Evolutionary conservation across 1,140 invertebrate species (phyloP), one percentile per base, ranked within the genome.

Genomic region (Ruditapes philippinarum): DNA sequence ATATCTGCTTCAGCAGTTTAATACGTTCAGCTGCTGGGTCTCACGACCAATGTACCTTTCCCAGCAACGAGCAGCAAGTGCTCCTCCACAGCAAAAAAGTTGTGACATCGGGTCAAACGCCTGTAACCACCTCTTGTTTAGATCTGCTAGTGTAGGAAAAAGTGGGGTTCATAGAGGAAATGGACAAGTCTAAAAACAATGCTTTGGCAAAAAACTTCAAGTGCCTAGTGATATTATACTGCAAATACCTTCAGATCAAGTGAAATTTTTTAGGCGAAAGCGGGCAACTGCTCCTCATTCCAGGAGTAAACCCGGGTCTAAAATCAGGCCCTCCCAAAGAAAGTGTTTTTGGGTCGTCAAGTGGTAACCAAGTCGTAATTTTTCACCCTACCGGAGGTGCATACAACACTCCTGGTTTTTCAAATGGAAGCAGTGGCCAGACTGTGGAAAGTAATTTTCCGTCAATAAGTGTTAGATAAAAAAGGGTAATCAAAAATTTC

Each of bases 51-150:
- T n/a, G n/a, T n/a, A n/a, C n/a, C n/a, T n/a, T n/a, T n/a, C n/a
- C n/a, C n/a, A n/a, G n/a, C n/a, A n/a, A n/a, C n/a, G n/a, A 5
- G 98, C 98, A 0, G 98, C 98, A 0, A 98, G 98, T 94, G 98
- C 98, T 7, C 98, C 98, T n/a, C n/a, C n/a, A n/a, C n/a, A n/a
- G n/a, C n/a, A n/a, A n/a, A n/a, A n/a, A n/a, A n/a, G n/a, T n/a
- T n/a, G n/a, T n/a, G n/a, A n/a, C n/a, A n/a, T n/a, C n/a, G n/a
- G n/a, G n/a, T n/a, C n/a, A n/a, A n/a, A n/a, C n/a, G n/a, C n/a
- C n/a, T n/a, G n/a, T n/a, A n/a, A n/a, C n/a, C n/a, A n/a, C n/a
- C n/a, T n/a, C n/a, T n/a, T n/a, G n/a, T n/a, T 93, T 12, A 84
- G 94, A 54, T 94, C 94, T 40, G 94, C 94, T n/a, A 95, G 94